Percentiles rank a stretch among this genome's conserved stretches.
These are phyloP conservation scores for Poecilia wingei DNA, from an alignment of 2,797 vertebrate species.

Conservation along the genomic window DNA sequence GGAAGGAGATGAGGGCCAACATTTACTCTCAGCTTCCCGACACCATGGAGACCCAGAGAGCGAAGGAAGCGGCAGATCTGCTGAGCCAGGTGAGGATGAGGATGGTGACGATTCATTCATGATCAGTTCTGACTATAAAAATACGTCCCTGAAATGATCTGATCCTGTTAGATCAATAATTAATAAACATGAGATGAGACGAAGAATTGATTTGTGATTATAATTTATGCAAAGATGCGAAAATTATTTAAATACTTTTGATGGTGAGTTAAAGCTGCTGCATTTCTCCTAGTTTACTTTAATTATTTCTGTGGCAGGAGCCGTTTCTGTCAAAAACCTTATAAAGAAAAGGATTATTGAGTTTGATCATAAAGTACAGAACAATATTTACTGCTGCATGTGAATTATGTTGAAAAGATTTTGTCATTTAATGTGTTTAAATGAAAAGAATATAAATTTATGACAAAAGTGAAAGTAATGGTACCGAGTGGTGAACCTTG, in stretches of 20 bases:
- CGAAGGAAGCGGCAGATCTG: slow-evolving; percentile 84
- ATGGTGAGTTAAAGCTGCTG: not conserved
- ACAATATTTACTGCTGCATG: not conserved
- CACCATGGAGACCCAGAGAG: slow-evolving; percentile 87
- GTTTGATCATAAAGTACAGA: not conserved
- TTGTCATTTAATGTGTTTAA: not conserved
- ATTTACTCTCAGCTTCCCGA: slow-evolving; percentile 88
- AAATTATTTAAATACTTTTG: not conserved
- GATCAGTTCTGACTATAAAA: not conserved
- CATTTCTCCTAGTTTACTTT: not conserved
- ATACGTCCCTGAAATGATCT: too few relatives aligned
- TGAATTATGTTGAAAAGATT: not conserved
- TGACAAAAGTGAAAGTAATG: too few relatives aligned
- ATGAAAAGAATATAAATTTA: not conserved
- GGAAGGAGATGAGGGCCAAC: slow-evolving; percentile 73
- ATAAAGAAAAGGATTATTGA: too few relatives aligned
- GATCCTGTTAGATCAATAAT: too few relatives aligned
- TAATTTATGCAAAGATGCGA: too few relatives aligned
- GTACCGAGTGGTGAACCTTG: not conserved
- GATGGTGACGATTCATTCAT: not conserved
- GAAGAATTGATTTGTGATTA: not conserved
- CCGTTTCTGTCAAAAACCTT: not conserved
- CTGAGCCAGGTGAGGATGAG: slow-evolving; percentile 85
- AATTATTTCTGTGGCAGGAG: not conserved
- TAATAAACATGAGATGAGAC: not conserved